Conservation (phyloP, 2,797 vertebrate species). For the Echeneis naucrates region DNA sequence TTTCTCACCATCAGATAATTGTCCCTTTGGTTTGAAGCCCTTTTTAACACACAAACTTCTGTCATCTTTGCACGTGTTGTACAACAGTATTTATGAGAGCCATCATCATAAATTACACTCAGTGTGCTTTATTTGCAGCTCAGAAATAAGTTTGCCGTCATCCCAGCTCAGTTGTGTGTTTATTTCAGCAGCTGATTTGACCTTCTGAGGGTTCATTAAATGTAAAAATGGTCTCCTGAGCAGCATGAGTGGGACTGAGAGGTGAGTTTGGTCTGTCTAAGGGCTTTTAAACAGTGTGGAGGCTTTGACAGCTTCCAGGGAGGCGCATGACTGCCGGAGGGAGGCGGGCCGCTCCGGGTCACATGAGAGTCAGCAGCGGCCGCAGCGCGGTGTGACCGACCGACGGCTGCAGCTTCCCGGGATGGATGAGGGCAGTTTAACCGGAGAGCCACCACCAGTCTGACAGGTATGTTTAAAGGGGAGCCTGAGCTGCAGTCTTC, state of each 20-base stretch:
- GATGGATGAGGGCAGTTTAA: neutral
- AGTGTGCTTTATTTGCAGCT: too few species aligned
- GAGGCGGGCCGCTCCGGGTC: slow-evolving; percentile 70
- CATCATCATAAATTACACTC: neutral
- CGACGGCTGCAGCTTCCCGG: neutral
- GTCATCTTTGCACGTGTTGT: too few species aligned
- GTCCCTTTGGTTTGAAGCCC: neutral
- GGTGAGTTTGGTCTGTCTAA: too few species aligned
- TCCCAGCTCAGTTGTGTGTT: too few species aligned
- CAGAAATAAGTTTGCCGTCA: too few species aligned
- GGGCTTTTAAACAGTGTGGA: too few species aligned
- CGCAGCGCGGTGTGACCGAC: slow-evolving; percentile 48
- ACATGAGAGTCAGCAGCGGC: slow-evolving; percentile 75
- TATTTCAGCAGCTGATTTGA: neutral
- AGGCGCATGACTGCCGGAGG: slow-evolving; percentile 50
- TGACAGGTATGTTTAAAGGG: slow-evolving; percentile 19
- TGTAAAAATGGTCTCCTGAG: neutral
- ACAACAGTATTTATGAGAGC: neutral
- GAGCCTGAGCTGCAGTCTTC: fast-evolving
- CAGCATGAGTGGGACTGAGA: neutral
- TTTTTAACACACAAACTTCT: neutral
- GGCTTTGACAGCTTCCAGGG: neutral
- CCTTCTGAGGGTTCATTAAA: neutral
- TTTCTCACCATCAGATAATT: too few species aligned
- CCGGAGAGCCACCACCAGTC: neutral